These are phyloP conservation scores for Diacarnus erythraeanus DNA, from an alignment of 37 sponge, comb jelly and placozoan species.

Conservation along the genomic window DNA sequence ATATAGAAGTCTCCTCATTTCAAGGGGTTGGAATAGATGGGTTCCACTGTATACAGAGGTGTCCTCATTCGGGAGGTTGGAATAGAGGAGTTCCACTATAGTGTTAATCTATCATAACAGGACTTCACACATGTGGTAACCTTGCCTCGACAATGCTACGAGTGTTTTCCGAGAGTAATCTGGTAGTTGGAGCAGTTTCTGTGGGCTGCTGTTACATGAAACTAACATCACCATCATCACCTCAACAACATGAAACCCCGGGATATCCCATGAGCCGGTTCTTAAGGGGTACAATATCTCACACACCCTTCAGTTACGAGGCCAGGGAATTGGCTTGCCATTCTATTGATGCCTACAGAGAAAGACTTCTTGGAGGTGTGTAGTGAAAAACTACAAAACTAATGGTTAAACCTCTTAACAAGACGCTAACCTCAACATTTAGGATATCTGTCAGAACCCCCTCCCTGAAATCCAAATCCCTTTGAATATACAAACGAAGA, in stretches of 20 bases:
- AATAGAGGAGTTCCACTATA: too few relatives aligned
- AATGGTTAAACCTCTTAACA: too few relatives aligned
- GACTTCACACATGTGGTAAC: conserved; percentile 85
- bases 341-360: conserved; percentile 53
- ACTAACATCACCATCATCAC: conserved; percentile 14
- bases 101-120: too few relatives aligned
- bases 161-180: conserved; percentile 43
- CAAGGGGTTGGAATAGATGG: too few relatives aligned
- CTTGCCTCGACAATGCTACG: conserved; percentile 68
- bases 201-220: conserved; percentile 93
- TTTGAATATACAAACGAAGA: too few relatives aligned
- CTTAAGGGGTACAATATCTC: conserved; percentile 14
- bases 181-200: conserved; percentile 47
- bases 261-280: conserved; percentile 70
- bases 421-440: too few relatives aligned
- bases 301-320: conserved; percentile 59
- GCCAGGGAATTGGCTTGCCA: conserved; percentile 80
- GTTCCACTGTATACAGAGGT: too few relatives aligned
- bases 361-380: background rate
- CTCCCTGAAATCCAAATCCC: background rate
- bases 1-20: too few relatives aligned
- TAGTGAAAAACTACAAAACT: background rate
- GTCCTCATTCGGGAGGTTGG: too few relatives aligned
- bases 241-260: background rate
- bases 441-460: too few relatives aligned